Evolutionary conservation across 2,888 invertebrate species (phyloP), one percentile per base, ranked within the genome.

Genomic region (Dysmachus trigonus): DNA sequence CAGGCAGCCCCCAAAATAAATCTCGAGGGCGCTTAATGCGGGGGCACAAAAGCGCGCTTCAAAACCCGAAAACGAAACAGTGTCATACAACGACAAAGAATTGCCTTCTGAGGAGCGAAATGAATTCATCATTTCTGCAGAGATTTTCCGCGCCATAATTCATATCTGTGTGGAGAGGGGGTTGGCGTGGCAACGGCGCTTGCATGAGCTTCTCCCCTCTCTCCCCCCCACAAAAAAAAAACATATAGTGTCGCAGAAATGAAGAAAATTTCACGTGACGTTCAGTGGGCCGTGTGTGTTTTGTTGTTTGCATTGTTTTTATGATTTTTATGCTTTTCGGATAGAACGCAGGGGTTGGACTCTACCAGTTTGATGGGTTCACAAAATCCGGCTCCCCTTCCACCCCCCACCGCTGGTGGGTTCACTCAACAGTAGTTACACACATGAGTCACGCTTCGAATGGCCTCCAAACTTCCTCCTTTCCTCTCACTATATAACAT

Each of bases 101-200:
- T 72, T 72, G 38, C 72, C 38, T 72, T 72, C 30, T 22, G 30
- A 35, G 27, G 71, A 41, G 72, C 53, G 83, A 72, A 83, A 83
- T 83, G 72, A 83, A 83, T 83, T 83, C 83, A 83, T 83, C 83
- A 83, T 83, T 83, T 72, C 83, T 22, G 71, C 27, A 72, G 71
- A 72, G 83, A 83, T 83, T 83, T 83, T 83, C 83, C 72, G 27
- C 83, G 18, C 83, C 72, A 83, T 83, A 83, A 83, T 72, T 83
- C 72, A 83, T 41, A 35, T 82, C 35, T 35, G 47, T 30, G 81
- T 35, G n/a, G 35, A 31, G 7, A 0, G 62, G 18, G 62, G 62
- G 22, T 62, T 73, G 13, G 31, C 35, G 5, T 8, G 6, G n/a
- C 13, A 27, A 13, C 15, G 38, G 38, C 13, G 47, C n/a, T 47